phyloP scores from a whole-genome alignment of 2,113 vertebrate genomes.

The Pelmatolapia mariae region DNA sequence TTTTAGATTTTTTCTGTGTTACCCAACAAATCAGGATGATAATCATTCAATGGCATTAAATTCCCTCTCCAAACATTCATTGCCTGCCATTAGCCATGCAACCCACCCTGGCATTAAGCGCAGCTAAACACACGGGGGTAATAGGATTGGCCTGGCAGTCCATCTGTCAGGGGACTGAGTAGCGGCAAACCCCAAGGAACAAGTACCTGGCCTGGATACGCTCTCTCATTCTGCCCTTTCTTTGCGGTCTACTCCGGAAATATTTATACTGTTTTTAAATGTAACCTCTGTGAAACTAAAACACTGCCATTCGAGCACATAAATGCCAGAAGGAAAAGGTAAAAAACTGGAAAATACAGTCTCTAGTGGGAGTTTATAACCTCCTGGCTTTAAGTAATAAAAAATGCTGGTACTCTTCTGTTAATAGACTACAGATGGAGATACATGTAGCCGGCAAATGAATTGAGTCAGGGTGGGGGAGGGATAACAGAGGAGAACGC shows the following conservation, averaged over 20 bases:
- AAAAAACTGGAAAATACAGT: neutral
- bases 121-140: conserved; percentile 74
- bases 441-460: conserved; percentile 36
- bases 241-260: conserved; percentile 20
- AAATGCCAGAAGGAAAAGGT: conserved; percentile 20
- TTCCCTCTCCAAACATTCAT: conserved; percentile 31
- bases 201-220: conserved; percentile 37
- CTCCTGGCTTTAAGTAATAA: conserved; percentile 26
- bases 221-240: conserved; percentile 41
- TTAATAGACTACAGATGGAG: conserved; percentile 56
- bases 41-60: conserved; percentile 28
- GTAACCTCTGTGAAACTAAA: conserved; percentile 1
- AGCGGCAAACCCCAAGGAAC: conserved; percentile 33
- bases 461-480: conserved; percentile 42
- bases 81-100: conserved; percentile 57
- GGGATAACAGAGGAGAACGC: neutral
- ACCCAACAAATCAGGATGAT: conserved; percentile 46
- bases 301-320: neutral
- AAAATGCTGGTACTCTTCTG: conserved; percentile 9
- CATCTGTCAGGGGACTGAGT: conserved; percentile 63
- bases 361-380: neutral
- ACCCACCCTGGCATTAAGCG: conserved; percentile 73
- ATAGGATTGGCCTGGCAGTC: conserved; percentile 78
- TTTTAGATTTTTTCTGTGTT: conserved; percentile 10
- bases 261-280: conserved; percentile 32